Conservation (phyloP, 1,140 invertebrate species). For the Bombus soroeensis region DNA sequence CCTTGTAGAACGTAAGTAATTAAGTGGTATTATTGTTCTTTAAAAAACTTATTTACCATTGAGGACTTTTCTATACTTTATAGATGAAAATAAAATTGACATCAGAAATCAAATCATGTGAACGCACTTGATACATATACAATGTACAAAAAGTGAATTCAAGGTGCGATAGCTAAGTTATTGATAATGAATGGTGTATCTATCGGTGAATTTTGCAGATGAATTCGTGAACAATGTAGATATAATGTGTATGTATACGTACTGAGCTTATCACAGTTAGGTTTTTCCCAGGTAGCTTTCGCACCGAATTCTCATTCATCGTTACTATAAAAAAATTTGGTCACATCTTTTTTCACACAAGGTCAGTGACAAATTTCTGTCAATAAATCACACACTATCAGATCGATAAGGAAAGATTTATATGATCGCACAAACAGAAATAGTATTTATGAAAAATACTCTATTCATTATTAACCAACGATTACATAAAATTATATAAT, state of each 20-base stretch:
- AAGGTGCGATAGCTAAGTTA: conserved; percentile 3
- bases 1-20: neutral
- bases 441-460: neutral
- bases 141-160: neutral
- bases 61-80: neutral
- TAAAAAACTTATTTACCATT: neutral
- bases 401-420: neutral
- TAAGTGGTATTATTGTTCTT: neutral
- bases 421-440: neutral
- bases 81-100: neutral
- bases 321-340: neutral
- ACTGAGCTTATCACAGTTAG: conserved; percentile 44
- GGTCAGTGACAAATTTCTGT: too few species aligned
- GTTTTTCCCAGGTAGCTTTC: conserved; percentile 59
- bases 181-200: conserved; percentile 24
- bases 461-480: neutral
- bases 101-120: neutral
- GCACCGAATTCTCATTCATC: neutral
- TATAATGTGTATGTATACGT: conserved; percentile 42
- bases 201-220: neutral
- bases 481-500: conserved; percentile 48
- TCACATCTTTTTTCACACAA: neutral
- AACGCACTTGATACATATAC: neutral
- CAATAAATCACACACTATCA: neutral
- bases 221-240: conserved; percentile 16